Evolutionary conservation across 2,113 vertebrate species (phyloP).

Genomic region (Caloenas nicobarica): DNA sequence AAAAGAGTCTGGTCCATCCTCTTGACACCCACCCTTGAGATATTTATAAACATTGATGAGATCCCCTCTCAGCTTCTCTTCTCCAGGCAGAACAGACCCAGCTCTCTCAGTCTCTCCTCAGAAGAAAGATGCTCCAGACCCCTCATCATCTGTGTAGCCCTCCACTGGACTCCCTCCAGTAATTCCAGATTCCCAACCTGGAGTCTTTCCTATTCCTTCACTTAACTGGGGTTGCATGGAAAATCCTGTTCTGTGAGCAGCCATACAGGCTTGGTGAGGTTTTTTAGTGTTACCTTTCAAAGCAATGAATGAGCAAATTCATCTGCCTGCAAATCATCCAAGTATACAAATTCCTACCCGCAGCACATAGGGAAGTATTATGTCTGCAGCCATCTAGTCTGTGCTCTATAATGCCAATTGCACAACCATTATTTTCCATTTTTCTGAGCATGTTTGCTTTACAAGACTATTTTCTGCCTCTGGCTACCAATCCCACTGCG

Average conservation of each 20-base stretch:
- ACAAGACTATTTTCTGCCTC: conserved; percentile 18
- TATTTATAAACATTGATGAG: no score
- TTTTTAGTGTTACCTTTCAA: background rate
- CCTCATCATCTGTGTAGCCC: no score
- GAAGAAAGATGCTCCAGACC: no score
- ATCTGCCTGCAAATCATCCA: background rate
- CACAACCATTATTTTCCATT: background rate
- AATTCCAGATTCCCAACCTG: background rate
- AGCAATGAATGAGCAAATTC: background rate
- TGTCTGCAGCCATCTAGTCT: background rate
- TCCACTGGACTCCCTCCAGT: no score
- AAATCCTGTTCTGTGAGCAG: background rate
- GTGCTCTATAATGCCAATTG: background rate
- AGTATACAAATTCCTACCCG: background rate
- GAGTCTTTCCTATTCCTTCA: conserved; percentile 16
- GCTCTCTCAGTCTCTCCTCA: no score
- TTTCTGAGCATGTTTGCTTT: background rate
- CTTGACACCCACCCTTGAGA: no score
- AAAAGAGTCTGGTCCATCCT: no score
- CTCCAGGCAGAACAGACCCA: no score
- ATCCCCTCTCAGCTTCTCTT: no score
- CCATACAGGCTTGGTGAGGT: background rate
- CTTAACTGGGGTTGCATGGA: background rate
- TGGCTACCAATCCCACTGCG: background rate
- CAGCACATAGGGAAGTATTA: background rate